Percentiles rank a stretch among this genome's conserved stretches.
phyloP scores from a whole-genome alignment of 2,797 vertebrate genomes.

The Anguilla megastoma region DNA sequence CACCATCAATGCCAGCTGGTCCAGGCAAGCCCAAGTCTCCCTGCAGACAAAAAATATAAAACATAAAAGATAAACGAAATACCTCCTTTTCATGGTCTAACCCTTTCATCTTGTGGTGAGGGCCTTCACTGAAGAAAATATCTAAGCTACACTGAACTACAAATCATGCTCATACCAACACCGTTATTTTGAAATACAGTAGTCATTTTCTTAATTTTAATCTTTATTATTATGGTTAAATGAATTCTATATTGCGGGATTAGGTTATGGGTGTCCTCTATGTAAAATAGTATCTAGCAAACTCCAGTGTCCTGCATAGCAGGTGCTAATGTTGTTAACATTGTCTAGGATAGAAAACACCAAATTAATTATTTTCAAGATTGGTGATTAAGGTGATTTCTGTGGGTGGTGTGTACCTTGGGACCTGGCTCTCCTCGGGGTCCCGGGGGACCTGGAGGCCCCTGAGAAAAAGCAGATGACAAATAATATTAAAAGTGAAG shows the following conservation, averaged over 20 bases:
- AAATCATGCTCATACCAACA: not conserved
- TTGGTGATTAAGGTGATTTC: not conserved
- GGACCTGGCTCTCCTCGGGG: slow-evolving; percentile 72
- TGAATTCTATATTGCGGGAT: not conserved
- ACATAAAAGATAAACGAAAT: not conserved
- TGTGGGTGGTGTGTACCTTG: slow-evolving; percentile 63
- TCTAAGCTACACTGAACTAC: not conserved
- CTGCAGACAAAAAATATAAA: slow-evolving; percentile 12
- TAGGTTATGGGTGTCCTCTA: not conserved
- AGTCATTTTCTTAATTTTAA: no score
- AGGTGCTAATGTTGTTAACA: not conserved
- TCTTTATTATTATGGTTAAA: not conserved
- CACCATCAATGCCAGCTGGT: slow-evolving; percentile 23
- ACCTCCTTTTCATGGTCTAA: not conserved
- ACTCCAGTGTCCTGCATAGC: not conserved
- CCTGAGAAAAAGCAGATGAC: slow-evolving; percentile 60
- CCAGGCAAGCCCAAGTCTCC: slow-evolving; percentile 33
- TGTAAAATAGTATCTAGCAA: no score
- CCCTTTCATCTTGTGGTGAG: not conserved
- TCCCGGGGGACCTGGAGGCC: slow-evolving; percentile 74
- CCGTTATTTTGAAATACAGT: not conserved
- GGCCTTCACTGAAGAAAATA: not conserved
- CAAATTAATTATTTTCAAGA: not conserved
- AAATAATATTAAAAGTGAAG: not conserved
- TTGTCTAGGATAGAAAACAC: not conserved